Percentiles rank a stretch among this genome's conserved stretches.
Conservation (phyloP, 1,140 invertebrate species). For the Galendromus occidentalis region DNA sequence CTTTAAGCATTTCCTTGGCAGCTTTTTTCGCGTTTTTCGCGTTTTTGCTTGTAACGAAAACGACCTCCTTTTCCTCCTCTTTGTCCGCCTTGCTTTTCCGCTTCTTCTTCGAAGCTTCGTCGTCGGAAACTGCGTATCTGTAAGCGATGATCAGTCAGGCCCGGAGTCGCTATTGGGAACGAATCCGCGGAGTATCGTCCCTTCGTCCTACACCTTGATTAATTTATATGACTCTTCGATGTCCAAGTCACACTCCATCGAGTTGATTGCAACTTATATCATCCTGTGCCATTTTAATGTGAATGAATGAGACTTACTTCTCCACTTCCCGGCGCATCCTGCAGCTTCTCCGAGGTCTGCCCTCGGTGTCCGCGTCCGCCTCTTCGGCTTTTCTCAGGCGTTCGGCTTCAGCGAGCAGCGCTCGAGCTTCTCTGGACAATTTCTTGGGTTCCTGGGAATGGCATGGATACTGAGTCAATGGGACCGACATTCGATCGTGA, state of each 20-base stretch:
- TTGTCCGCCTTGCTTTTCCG: constrained; percentile 3
- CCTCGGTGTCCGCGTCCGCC: neutral
- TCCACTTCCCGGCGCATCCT: neutral
- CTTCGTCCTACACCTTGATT: no score
- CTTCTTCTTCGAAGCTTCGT: constrained; percentile 10
- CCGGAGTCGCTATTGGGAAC: no score
- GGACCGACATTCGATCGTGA: neutral
- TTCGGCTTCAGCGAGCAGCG: neutral
- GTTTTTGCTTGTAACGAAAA: constrained; percentile 16
- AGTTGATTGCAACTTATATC: no score
- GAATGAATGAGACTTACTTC: neutral
- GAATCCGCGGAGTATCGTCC: no score
- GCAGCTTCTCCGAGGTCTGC: neutral
- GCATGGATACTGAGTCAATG: neutral
- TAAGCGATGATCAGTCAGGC: neutral
- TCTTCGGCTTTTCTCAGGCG: neutral
- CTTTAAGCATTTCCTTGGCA: neutral
- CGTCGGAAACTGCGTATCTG: constrained; percentile 10
- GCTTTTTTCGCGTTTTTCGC: constrained; percentile 20
- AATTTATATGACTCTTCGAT: no score
- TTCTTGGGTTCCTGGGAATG: neutral
- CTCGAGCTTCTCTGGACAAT: neutral
- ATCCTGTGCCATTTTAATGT: no score
- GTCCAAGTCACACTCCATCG: no score
- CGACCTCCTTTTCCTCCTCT: constrained; percentile 10